Percentiles rank a stretch among this genome's conserved stretches.
Evolutionary conservation across 2,888 invertebrate species (phyloP).

Genomic region (Pterostichus madidus): DNA sequence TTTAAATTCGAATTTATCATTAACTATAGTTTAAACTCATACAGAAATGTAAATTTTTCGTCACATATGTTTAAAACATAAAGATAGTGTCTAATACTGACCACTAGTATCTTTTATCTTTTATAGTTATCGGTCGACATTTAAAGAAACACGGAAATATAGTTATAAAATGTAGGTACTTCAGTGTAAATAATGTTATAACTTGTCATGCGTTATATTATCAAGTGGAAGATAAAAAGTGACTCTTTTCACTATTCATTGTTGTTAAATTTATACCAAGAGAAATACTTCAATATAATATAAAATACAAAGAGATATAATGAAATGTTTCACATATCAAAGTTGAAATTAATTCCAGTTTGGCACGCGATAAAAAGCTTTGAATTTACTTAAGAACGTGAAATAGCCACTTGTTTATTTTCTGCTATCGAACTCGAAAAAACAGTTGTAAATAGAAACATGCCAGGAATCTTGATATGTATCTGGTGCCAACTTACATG

Average conservation of each 20-base stretch:
- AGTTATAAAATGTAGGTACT: not conserved
- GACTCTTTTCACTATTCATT: not conserved
- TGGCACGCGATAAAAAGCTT: constrained; percentile 60
- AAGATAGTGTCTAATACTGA: too few relatives aligned
- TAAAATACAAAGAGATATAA: constrained; percentile 53
- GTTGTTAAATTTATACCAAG: constrained; percentile 2
- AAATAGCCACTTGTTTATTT: constrained; percentile 49
- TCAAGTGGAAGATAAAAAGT: not conserved
- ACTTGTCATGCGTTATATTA: constrained; percentile 20
- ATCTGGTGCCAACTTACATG: not conserved
- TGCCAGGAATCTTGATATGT: constrained; percentile 1
- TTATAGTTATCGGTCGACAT: not conserved
- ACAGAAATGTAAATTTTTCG: too few relatives aligned
- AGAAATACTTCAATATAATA: constrained; percentile 55
- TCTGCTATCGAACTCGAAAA: constrained; percentile 19
- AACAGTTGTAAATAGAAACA: constrained; percentile 36
- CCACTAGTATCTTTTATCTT: too few relatives aligned
- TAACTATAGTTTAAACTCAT: too few relatives aligned
- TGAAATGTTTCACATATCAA: constrained; percentile 56
- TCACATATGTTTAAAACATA: too few relatives aligned
- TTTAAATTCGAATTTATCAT: too few relatives aligned
- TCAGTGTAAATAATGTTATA: constrained; percentile 7
- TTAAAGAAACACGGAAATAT: not conserved
- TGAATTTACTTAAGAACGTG: constrained; percentile 61
- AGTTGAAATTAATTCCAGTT: constrained; percentile 54